Conservation (phyloP, 2,797 vertebrate genomes). For the Chelon auratus region DNA sequence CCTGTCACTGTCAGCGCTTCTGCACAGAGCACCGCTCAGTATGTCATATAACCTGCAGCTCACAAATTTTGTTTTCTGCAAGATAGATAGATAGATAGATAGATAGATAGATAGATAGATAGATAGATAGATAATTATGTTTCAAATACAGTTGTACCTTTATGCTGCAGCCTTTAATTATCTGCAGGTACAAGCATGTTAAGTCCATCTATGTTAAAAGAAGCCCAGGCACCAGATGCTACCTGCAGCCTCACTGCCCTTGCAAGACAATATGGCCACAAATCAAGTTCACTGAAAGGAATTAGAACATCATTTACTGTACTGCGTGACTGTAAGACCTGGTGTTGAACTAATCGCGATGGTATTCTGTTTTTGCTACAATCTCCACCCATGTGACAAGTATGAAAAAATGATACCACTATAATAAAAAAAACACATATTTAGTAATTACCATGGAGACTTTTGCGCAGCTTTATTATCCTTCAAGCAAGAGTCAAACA, state of each 20-base stretch:
- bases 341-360: not conserved
- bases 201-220: conserved; percentile 7
- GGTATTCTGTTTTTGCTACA: not conserved
- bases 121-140: not conserved
- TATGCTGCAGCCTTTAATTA: not conserved
- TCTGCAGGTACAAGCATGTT: conserved; percentile 4
- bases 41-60: conserved; percentile 62
- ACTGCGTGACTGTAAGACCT: not conserved
- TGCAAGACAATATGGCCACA: conserved; percentile 22
- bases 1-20: conserved; percentile 76
- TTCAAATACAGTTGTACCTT: not conserved
- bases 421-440: too few species aligned
- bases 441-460: too few species aligned
- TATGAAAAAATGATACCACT: too few species aligned
- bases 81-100: not conserved
- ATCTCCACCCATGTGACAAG: too few species aligned
- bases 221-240: conserved; percentile 42
- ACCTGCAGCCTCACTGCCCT: conserved; percentile 37
- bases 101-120: not conserved
- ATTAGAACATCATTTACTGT: not conserved
- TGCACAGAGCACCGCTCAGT: conserved; percentile 64
- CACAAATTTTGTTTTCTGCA: conserved; percentile 33
- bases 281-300: not conserved
- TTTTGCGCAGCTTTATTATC: conserved; percentile 9
- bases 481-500: not conserved